Evolutionary conservation across 1,140 invertebrate species (phyloP).

Genomic region (Anagrus nilaparvatae): DNA sequence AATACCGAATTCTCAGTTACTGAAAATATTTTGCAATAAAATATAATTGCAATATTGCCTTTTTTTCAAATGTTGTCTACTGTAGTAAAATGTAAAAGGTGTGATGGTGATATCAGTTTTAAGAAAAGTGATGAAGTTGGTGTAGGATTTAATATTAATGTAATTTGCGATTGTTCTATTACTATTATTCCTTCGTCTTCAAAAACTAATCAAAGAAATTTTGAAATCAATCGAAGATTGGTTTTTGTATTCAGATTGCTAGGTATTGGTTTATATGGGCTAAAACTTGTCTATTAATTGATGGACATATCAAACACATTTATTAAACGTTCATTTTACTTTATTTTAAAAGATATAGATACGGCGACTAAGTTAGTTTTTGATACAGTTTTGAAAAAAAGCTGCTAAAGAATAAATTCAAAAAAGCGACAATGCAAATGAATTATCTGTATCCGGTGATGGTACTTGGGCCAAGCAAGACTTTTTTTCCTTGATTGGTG

Average conservation of each 20-base stretch:
- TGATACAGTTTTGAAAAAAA: not conserved
- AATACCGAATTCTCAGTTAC: not conserved
- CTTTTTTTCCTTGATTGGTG: not conserved
- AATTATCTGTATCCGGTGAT: conserved; percentile 1
- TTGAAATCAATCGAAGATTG: conserved; percentile 9
- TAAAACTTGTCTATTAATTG: not conserved
- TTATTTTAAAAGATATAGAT: not conserved
- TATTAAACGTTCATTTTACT: not conserved
- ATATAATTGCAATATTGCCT: conserved; percentile 1
- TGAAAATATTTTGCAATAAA: not conserved
- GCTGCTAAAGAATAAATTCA: too few relatives aligned
- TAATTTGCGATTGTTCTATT: conserved; percentile 2
- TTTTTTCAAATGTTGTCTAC: conserved; percentile 4
- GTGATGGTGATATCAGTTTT: conserved; percentile 5
- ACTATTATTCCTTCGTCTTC: not conserved
- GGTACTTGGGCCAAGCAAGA: not conserved
- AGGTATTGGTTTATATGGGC: conserved; percentile 4
- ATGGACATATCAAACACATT: not conserved
- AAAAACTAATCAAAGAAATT: too few relatives aligned
- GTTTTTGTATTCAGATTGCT: conserved; percentile 5
- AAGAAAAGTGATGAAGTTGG: not conserved
- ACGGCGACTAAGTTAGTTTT: conserved; percentile 1
- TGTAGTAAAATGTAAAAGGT: conserved; percentile 3
- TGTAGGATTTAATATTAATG: not conserved
- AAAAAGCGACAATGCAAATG: too few relatives aligned